phyloP scores from a whole-genome alignment of 2,113 vertebrate species.

The Amblyornis subalaris region DNA sequence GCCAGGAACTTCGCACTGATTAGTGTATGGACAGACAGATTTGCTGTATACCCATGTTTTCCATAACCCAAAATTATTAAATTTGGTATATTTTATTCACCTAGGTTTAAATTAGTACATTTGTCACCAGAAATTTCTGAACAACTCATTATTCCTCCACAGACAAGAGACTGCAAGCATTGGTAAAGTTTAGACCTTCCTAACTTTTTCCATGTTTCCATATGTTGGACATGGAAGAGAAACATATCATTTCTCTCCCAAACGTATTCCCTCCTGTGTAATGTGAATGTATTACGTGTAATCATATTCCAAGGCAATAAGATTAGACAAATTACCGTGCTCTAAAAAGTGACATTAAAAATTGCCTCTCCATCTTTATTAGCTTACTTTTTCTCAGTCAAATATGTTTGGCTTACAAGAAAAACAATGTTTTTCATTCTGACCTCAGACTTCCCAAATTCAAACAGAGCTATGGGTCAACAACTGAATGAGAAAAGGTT shows the following conservation, averaged over 20 bases:
- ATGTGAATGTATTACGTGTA: neutral
- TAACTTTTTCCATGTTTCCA: neutral
- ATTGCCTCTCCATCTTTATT: slow-evolving; percentile 1
- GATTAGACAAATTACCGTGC: neutral
- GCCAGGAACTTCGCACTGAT: neutral
- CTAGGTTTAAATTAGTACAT: neutral
- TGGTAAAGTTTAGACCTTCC: neutral
- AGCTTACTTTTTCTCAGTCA: neutral
- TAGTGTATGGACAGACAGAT: neutral
- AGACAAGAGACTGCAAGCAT: neutral
- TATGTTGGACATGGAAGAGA: neutral
- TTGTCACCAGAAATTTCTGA: neutral
- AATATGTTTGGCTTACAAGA: neutral
- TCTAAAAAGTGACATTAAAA: slow-evolving; percentile 7
- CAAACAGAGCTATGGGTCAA: neutral
- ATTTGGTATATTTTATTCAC: neutral
- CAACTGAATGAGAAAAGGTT: neutral
- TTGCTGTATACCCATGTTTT: neutral
- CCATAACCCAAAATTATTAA: neutral
- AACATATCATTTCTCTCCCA: neutral
- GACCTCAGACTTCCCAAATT: neutral
- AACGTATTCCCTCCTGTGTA: neutral
- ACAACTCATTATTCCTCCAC: neutral
- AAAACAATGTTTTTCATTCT: neutral
- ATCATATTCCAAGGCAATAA: neutral